These are phyloP conservation scores for Clivina fossor DNA, from an alignment of 2,888 invertebrate genomes.

Conservation along the genomic window DNA sequence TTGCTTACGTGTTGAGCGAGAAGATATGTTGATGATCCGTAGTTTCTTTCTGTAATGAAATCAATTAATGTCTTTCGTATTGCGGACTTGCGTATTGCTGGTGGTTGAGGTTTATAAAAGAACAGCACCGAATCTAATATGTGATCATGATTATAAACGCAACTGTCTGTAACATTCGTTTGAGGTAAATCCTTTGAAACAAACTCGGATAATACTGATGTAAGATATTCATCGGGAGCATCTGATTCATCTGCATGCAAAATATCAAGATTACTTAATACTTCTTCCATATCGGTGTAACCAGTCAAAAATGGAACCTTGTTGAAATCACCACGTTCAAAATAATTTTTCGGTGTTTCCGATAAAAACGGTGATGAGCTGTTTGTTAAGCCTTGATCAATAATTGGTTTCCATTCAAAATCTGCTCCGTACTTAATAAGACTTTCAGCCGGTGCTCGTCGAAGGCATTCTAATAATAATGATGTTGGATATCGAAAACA, in stretches of 20 bases:
- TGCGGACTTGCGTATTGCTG: constrained; percentile 62
- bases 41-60: constrained; percentile 72
- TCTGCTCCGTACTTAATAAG: constrained; percentile 60
- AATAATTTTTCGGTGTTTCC: constrained; percentile 64
- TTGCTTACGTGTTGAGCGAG: constrained; percentile 67
- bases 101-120: constrained; percentile 71
- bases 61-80: constrained; percentile 68
- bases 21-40: constrained; percentile 70
- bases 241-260: constrained; percentile 62
- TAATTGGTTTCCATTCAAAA: constrained; percentile 76
- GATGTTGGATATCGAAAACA: constrained; percentile 70
- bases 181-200: constrained; percentile 63
- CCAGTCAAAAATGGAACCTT: constrained; percentile 70
- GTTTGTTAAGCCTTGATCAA: constrained; percentile 72
- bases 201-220: constrained; percentile 63
- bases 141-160: constrained; percentile 65
- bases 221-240: constrained; percentile 59
- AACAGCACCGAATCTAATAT: constrained; percentile 74
- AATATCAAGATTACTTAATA: constrained; percentile 59
- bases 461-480: constrained; percentile 68
- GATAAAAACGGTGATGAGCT: constrained; percentile 66
- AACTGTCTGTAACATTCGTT: constrained; percentile 57
- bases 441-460: constrained; percentile 61
- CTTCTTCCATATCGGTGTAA: constrained; percentile 81
- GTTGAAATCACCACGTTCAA: constrained; percentile 63